phyloP scores from a whole-genome alignment of 2,888 invertebrate species.

The Ichneumoninae sp. region DNA sequence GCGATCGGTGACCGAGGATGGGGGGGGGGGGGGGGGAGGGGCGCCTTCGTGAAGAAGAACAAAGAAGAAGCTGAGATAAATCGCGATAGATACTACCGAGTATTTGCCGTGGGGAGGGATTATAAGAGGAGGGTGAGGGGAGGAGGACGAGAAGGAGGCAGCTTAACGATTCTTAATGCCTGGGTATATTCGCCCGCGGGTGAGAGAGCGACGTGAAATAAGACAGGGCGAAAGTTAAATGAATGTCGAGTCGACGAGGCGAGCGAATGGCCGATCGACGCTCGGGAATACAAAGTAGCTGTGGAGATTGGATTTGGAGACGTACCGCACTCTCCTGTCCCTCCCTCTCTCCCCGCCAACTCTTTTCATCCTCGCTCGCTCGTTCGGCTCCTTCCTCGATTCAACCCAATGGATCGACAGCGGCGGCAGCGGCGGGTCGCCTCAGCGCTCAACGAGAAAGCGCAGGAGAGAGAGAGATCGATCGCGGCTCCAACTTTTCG shows the following conservation, averaged over 20 bases:
- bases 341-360: slow-evolving; percentile 10
- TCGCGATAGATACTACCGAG: slow-evolving; percentile 15
- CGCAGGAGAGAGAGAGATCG: slow-evolving; percentile 46
- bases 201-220: slow-evolving; percentile 66
- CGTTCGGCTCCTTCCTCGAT: slow-evolving; percentile 55
- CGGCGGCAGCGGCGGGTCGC: slow-evolving; percentile 20
- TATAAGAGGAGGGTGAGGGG: slow-evolving; percentile 18
- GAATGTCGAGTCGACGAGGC: slow-evolving; percentile 69
- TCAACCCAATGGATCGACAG: slow-evolving; percentile 31
- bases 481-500: slow-evolving; percentile 59
- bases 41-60: slow-evolving; percentile 18
- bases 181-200: slow-evolving; percentile 61
- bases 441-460: slow-evolving; percentile 47
- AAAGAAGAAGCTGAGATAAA: slow-evolving; percentile 15
- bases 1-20: slow-evolving; percentile 1
- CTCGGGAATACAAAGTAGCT: slow-evolving; percentile 70
- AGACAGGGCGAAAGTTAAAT: slow-evolving; percentile 70
- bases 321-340: slow-evolving; percentile 52
- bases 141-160: slow-evolving; percentile 41
- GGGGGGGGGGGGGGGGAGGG: too few relatives aligned
- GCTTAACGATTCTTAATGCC: slow-evolving; percentile 69
- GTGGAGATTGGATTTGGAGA: slow-evolving; percentile 71
- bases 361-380: slow-evolving; percentile 44
- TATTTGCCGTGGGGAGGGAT: slow-evolving; percentile 22
- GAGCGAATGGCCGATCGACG: slow-evolving; percentile 69